Percentiles rank a stretch among this genome's conserved stretches.
Conservation (phyloP, 2,113 vertebrate genomes). For the Ptilonorhynchus violaceus region DNA sequence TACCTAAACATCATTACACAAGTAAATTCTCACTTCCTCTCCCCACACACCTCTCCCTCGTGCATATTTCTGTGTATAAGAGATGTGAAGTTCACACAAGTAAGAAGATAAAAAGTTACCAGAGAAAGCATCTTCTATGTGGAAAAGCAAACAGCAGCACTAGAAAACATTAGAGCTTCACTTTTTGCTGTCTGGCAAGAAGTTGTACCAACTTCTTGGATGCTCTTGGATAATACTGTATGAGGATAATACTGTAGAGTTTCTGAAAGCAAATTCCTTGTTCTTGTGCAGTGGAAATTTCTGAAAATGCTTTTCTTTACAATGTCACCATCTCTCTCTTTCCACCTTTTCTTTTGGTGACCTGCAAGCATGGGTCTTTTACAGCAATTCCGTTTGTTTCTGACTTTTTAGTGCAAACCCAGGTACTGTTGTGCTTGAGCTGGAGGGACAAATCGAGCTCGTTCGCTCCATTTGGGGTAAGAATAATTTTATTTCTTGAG, state of each 20-base stretch:
- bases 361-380: neutral
- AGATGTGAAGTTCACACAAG: neutral
- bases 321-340: neutral
- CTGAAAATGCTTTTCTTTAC: neutral
- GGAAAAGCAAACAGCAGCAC: neutral
- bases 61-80: neutral
- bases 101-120: rapidly evolving
- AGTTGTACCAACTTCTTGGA: neutral
- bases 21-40: neutral
- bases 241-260: neutral
- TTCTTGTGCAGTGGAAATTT: neutral
- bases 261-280: neutral
- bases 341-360: neutral
- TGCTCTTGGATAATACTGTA: neutral
- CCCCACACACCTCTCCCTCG: neutral
- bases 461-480: neutral
- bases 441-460: neutral
- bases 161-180: neutral
- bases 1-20: neutral
- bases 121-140: rapidly evolving
- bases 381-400: neutral
- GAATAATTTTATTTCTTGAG: neutral
- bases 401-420: neutral
- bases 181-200: neutral
- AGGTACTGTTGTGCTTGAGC: neutral